Percentiles rank a stretch among this genome's conserved stretches.
These are phyloP conservation scores for Sebastolobus altivelis DNA, from an alignment of 2,797 vertebrate genomes.

Conservation along the genomic window DNA sequence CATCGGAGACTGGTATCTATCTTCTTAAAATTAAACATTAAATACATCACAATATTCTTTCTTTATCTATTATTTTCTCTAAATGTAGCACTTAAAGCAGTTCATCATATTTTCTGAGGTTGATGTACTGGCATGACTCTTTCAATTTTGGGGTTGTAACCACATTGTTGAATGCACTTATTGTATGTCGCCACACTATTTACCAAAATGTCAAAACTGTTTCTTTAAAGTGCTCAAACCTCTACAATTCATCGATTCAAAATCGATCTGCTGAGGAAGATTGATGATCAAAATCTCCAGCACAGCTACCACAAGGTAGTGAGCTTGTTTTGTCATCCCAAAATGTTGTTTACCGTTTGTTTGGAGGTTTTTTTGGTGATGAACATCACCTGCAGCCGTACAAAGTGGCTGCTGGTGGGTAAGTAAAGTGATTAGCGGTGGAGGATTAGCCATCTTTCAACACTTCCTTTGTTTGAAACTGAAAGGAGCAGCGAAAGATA, in stretches of 20 bases:
- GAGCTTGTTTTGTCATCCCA: background rate
- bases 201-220: background rate
- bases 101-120: background rate
- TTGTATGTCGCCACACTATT: background rate
- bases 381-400: background rate
- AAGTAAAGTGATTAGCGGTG: background rate
- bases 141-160: background rate
- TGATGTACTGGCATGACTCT: background rate
- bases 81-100: background rate
- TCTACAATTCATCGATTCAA: background rate
- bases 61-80: background rate
- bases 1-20: background rate
- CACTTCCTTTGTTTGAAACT: conserved; percentile 11
- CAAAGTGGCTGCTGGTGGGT: background rate
- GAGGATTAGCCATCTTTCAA: background rate
- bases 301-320: background rate
- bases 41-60: background rate
- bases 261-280: background rate
- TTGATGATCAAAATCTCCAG: background rate
- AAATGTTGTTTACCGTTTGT: background rate
- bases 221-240: background rate
- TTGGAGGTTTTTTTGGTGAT: background rate
- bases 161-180: background rate
- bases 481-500: conserved; percentile 24
- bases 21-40: background rate